phyloP scores from a whole-genome alignment of 2,888 invertebrate species.

The Ellobium chinense region DNA sequence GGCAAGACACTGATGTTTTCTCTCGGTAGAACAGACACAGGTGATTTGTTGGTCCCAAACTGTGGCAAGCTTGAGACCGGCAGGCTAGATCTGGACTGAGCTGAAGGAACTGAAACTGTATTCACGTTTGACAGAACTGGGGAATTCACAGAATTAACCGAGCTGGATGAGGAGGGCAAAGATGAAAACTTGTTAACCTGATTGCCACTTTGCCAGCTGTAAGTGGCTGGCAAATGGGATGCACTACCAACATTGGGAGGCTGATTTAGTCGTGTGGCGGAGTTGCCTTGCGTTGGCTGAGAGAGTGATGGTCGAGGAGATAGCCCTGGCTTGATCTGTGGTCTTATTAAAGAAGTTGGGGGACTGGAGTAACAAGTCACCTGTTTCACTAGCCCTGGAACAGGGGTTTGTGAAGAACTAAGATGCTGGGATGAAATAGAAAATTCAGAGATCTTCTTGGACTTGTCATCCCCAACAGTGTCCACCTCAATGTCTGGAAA shows the following conservation, averaged over 20 bases:
- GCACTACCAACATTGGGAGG: neutral
- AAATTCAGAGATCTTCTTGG: conserved; percentile 11
- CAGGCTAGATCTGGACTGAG: neutral
- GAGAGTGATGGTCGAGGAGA: neutral
- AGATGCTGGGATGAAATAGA: neutral
- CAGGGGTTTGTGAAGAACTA: neutral
- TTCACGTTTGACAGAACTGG: neutral
- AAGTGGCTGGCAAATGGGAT: neutral
- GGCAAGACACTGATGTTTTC: neutral
- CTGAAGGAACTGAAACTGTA: neutral
- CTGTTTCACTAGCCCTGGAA: neutral
- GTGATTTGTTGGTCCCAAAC: neutral
- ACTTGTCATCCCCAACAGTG: conserved; percentile 18
- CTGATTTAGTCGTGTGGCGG: neutral
- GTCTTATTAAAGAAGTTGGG: neutral
- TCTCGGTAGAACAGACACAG: neutral
- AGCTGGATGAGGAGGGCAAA: neutral
- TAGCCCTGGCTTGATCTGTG: neutral
- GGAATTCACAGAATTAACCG: neutral
- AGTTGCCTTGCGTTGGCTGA: neutral
- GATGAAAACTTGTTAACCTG: neutral
- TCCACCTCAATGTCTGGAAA: conserved; percentile 46
- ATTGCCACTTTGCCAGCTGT: neutral
- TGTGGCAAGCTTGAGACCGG: neutral
- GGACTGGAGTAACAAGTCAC: neutral